A percentile compares a stretch with the other conserved stretches of the same genome.
Conservation (phyloP, 2,113 vertebrate genomes). For the Corythaeola cristata region DNA sequence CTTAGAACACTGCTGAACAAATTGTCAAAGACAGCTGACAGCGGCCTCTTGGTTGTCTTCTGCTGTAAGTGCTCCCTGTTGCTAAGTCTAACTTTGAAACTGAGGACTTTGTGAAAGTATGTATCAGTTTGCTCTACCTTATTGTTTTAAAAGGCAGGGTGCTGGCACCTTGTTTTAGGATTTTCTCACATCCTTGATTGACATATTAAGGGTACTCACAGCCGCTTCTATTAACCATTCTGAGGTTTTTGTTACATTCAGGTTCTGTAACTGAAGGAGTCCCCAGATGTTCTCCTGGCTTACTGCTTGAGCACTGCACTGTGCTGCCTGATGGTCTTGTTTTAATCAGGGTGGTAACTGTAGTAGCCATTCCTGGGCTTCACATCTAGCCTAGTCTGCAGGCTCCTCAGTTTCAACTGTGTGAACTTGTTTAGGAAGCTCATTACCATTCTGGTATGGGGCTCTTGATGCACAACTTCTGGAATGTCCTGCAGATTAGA, state of each 20-base stretch:
- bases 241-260: not conserved
- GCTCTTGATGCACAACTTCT: not conserved
- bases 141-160: not conserved
- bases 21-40: not conserved
- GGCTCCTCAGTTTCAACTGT: not conserved
- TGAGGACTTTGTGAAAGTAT: not conserved
- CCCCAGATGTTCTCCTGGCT: not conserved
- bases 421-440: not conserved
- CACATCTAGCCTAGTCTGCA: rapidly evolving
- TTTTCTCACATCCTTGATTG: not conserved
- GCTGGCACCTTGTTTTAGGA: not conserved
- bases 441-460: not conserved
- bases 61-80: not conserved
- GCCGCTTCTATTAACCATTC: not conserved
- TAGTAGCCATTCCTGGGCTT: not conserved
- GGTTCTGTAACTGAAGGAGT: not conserved
- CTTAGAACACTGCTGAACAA: not conserved
- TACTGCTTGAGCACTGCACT: not conserved
- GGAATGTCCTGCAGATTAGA: not conserved
- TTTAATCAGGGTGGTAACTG: not conserved
- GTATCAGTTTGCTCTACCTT: not conserved
- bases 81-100: not conserved
- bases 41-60: not conserved
- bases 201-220: not conserved
- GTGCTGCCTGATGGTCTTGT: not conserved